Evolutionary conservation across 2,888 invertebrate genomes (phyloP), one percentile per base, ranked within the genome.

Genomic region (Ceramica pisi): DNA sequence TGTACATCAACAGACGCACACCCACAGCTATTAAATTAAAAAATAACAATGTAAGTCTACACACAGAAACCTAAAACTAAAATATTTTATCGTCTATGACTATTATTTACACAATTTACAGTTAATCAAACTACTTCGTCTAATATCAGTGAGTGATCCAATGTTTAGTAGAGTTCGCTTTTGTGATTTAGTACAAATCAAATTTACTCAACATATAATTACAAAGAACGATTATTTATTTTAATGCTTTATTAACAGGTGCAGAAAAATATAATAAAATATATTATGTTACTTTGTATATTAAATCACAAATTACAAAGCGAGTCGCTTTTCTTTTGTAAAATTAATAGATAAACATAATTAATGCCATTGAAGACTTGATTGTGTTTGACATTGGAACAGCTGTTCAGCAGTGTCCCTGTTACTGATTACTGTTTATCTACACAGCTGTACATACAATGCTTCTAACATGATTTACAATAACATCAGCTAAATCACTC

Each of bases 41-140:
- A 90, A 91, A 87, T 89, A 92, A 92, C 89, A 89, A 90, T 90
- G 85, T 81, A 82, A 85, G 81, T 71, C 92, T 93, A 94, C 92
- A 93, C 92, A 91, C 91, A 85, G 84, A 88, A 85, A 84, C 81
- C 91, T 93, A 93, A 81, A 87, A 75, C 92, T 94, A 90, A 90
- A 88, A 87, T 89, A 89, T 87, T 89, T 88, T 90, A 88, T 78
- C 67, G 67, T 88, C 92, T 95, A 94, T 89, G 81, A 88, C 93
- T 94, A 94, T 89, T 94, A 94, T 95, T 92, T 95, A 95, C 95
- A 95, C 88, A 94, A 93, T 94, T 90, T 95, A 95, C 94, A 94
- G 80, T 89, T 89, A 88, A 89, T 90, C 86, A 87, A 88, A 90
- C 86, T 85, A 87, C 82, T 81, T 81, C 81, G 74, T 87, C 85